Percentiles rank a stretch among this genome's conserved stretches.
These are phyloP conservation scores for Medauroidea extradentata DNA, from an alignment of 1,140 invertebrate genomes.

Conservation along the genomic window DNA sequence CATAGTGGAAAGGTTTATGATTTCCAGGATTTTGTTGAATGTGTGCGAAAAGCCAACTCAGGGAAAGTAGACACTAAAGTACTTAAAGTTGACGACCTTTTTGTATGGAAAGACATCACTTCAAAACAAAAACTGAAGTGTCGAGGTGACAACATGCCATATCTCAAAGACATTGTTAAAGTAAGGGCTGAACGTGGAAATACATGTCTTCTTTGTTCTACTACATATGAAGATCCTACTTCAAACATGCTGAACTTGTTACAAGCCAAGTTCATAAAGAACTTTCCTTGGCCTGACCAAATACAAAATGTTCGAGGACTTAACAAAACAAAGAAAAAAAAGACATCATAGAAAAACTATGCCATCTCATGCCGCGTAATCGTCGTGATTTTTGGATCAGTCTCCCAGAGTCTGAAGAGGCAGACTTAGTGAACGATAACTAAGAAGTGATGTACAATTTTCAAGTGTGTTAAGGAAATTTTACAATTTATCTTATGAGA, in stretches of 20 bases:
- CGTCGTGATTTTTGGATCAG: too few relatives aligned
- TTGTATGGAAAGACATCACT: neutral
- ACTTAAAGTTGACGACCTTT: conserved; percentile 6
- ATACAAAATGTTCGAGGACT: neutral
- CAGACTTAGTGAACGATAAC: too few relatives aligned
- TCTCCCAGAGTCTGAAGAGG: too few relatives aligned
- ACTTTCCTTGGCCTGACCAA: neutral
- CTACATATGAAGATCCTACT: neutral
- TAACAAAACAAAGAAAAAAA: conserved; percentile 4
- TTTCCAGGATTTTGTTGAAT: conserved; percentile 4
- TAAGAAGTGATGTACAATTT: too few relatives aligned
- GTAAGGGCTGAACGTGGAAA: neutral
- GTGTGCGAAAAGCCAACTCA: conserved; percentile 1
- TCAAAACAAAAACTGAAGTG: conserved; percentile 6
- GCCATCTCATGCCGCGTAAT: neutral
- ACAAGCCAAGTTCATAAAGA: neutral
- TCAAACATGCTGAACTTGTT: neutral
- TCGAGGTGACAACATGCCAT: neutral
- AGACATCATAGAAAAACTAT: neutral
- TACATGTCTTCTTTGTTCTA: neutral
- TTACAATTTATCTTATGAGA: too few relatives aligned
- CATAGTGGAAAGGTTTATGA: neutral
- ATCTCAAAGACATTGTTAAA: neutral
- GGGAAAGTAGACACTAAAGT: conserved; percentile 6
- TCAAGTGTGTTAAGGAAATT: too few relatives aligned